phyloP scores from a whole-genome alignment of 2,888 invertebrate species.

The Deilephila porcellus region DNA sequence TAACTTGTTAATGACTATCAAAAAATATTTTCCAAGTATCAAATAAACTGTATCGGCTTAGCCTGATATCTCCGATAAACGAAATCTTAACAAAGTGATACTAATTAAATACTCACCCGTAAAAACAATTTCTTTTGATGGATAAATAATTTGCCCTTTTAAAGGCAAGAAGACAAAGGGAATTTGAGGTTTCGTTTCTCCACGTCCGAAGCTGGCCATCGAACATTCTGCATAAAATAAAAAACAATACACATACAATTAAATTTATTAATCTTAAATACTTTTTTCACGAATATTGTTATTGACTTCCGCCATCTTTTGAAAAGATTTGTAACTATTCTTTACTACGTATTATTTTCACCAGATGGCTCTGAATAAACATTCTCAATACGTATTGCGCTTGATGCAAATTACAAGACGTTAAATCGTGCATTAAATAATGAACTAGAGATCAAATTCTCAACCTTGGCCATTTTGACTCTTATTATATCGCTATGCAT shows the following conservation, averaged over 20 bases:
- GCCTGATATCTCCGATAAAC: neutral
- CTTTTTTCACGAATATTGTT: neutral
- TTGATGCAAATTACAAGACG: constrained; percentile 1
- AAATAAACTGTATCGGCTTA: too few relatives aligned
- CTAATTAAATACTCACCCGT: constrained; percentile 82
- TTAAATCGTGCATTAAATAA: constrained; percentile 8
- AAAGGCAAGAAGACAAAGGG: constrained; percentile 94
- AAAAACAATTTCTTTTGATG: constrained; percentile 93
- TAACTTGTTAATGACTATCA: too few relatives aligned
- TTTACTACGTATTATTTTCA: too few relatives aligned
- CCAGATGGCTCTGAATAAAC: neutral
- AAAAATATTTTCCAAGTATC: too few relatives aligned
- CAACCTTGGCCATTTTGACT: neutral
- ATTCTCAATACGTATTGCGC: neutral
- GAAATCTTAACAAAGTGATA: neutral
- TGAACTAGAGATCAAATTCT: constrained; percentile 20
- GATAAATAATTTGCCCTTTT: constrained; percentile 94
- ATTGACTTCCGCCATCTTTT: neutral
- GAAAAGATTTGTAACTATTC: neutral
- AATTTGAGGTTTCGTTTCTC: constrained; percentile 88
- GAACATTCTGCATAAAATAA: constrained; percentile 88
- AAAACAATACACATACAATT: constrained; percentile 37
- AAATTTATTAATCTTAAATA: neutral
- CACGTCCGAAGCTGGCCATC: constrained; percentile 89
- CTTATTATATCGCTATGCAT: neutral